phyloP scores from a whole-genome alignment of 2,113 vertebrate genomes.

The Scomber colias region DNA sequence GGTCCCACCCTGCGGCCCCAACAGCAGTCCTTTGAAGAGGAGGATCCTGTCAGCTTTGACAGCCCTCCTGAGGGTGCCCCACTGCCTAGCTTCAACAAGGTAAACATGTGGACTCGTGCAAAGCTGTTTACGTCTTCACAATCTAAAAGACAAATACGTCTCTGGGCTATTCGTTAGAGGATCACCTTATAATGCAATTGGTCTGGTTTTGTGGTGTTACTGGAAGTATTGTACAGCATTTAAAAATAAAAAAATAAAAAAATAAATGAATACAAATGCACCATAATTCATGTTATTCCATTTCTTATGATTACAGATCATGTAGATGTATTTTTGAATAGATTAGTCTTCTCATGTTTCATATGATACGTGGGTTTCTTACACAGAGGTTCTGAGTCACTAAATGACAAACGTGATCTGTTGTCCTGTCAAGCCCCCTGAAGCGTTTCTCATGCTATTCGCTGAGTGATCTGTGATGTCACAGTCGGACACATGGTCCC shows the following conservation, averaged over 20 bases:
- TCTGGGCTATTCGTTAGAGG: neutral
- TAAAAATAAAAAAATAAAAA: neutral
- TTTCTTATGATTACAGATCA: neutral
- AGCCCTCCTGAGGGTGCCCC: slow-evolving; percentile 74
- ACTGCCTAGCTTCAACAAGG: slow-evolving; percentile 84
- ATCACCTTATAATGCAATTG: neutral
- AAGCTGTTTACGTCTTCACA: neutral
- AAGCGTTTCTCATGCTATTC: slow-evolving; percentile 20
- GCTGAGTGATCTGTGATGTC: slow-evolving; percentile 32
- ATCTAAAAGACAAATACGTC: neutral
- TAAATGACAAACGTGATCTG: neutral
- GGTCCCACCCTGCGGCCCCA: slow-evolving; percentile 42
- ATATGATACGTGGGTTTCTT: neutral
- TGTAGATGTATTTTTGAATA: neutral
- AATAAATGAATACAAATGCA: neutral
- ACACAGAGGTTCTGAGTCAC: neutral
- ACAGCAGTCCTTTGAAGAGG: slow-evolving; percentile 73
- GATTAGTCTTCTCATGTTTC: neutral
- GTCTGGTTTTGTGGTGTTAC: neutral
- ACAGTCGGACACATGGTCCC: slow-evolving; percentile 41
- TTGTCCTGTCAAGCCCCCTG: slow-evolving; percentile 6
- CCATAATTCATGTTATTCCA: neutral
- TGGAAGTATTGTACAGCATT: neutral
- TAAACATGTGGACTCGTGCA: slow-evolving; percentile 19
- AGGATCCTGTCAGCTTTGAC: slow-evolving; percentile 79